A percentile compares a stretch with the other conserved stretches of the same genome.
Evolutionary conservation across 2,888 invertebrate genomes (phyloP).

Genomic region (Lithophane semibrunnea): DNA sequence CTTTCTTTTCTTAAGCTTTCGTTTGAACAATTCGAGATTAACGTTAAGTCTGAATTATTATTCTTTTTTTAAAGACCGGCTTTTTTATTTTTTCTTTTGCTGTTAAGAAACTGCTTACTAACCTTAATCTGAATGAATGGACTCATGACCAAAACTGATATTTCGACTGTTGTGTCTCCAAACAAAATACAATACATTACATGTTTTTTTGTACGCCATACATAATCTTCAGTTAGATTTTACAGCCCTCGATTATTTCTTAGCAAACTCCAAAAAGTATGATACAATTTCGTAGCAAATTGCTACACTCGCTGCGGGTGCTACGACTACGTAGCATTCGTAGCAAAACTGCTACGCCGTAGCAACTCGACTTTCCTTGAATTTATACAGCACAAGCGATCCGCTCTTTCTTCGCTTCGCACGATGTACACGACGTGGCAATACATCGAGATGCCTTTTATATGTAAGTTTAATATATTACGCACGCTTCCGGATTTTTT

Average conservation of each 20-base stretch:
- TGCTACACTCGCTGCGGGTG: background rate
- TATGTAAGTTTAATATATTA: background rate
- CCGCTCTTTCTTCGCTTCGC: background rate
- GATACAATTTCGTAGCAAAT: background rate
- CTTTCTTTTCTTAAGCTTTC: slow-evolving; percentile 44
- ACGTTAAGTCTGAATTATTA: slow-evolving; percentile 54
- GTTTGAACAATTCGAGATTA: slow-evolving; percentile 55
- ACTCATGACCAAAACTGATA: background rate
- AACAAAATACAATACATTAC: background rate
- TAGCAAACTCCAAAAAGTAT: background rate
- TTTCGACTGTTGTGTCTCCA: background rate
- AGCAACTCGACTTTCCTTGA: background rate
- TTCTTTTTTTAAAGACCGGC: background rate
- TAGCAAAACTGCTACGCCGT: slow-evolving; percentile 18
- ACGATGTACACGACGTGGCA: too few species aligned
- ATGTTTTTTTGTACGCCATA: background rate
- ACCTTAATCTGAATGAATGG: background rate
- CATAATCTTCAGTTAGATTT: too few species aligned
- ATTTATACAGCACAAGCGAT: background rate
- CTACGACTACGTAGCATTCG: background rate
- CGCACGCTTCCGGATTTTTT: background rate
- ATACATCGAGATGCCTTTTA: background rate
- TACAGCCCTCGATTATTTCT: background rate
- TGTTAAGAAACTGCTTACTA: too few species aligned
- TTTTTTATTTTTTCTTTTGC: background rate